These are phyloP conservation scores for Ornithoptera priamus DNA, from an alignment of 2,888 invertebrate genomes.

Conservation along the genomic window DNA sequence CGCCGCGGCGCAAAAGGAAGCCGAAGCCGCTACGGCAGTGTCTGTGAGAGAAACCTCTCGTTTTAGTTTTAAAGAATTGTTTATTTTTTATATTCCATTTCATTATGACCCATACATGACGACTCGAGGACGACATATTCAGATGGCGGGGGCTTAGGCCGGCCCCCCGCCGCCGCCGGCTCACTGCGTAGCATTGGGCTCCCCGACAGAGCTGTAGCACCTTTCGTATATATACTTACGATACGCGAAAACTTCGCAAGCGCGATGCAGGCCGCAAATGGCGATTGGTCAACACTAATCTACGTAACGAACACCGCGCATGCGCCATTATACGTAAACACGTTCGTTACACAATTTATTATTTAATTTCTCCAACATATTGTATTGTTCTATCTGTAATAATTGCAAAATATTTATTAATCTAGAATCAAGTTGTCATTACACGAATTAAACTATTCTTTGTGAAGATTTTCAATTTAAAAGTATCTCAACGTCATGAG, in stretches of 20 bases:
- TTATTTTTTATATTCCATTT: conserved; percentile 45
- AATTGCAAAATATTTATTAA: too few species aligned
- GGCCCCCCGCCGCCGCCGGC: conserved; percentile 55
- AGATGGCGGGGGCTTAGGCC: conserved; percentile 50
- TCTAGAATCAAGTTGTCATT: too few species aligned
- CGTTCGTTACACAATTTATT: too few species aligned
- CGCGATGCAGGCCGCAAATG: conserved; percentile 52
- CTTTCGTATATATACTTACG: conserved; percentile 38
- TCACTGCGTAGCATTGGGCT: conserved; percentile 55
- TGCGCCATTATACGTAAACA: background rate
- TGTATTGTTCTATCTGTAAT: too few species aligned
- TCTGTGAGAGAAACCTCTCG: conserved; percentile 48
- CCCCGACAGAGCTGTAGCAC: conserved; percentile 33
- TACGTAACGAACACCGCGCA: background rate
- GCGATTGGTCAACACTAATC: conserved; percentile 40
- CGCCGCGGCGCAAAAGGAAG: conserved; percentile 42
- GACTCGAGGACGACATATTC: conserved; percentile 49
- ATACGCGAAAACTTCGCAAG: conserved; percentile 46
- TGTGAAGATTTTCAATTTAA: too few species aligned
- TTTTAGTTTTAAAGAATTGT: conserved; percentile 47
- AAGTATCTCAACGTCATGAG: too few species aligned
- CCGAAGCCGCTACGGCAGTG: conserved; percentile 53
- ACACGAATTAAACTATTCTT: too few species aligned
- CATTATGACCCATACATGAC: conserved; percentile 50
- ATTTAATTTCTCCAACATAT: too few species aligned